Evolutionary conservation across 35 echinoderm and acorn worm species (phyloP), one percentile per base, ranked within the genome.

Genomic region (Patiria miniata): DNA sequence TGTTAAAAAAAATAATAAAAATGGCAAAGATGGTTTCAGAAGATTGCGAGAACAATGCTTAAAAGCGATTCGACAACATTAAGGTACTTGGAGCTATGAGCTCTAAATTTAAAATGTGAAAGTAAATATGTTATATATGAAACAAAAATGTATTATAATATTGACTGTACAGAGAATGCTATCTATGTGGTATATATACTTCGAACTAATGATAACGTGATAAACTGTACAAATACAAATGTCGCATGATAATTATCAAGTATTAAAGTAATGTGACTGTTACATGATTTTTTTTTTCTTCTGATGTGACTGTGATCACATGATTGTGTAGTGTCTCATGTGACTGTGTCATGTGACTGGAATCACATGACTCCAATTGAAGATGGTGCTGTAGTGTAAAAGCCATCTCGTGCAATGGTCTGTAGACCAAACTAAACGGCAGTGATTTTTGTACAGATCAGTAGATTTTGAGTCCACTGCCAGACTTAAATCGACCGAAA

Each of bases 181-280:
- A 32, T 73, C 65, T 73, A 73, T 73, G 65, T 73, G 65, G 34
- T 73, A 73, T 73, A 73, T 73, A 73, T 73, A 73, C 65, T 73
- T 73, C 29, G 65, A 73, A 73, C 65, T 73, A 73, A 73, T 73
- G 65, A 73, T 73, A 73, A 73, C 65, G 29, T 73, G 65, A 73
- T 73, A 6, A 47, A 47, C 29, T 73, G 65, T 73, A 34, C 14
- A 73, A 73, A 34, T 73, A 73, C 65, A 47, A 47, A 47, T 47
- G 65, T 73, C 29, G 65, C 65, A 34, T 34, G 65, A 73, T 73
- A 30, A 17, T 73, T 34, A 73, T 10, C 29, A 26, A 73, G 65
- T 36, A 30, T 73, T 73, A 34, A 14, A 26, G 26, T 47, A 73
- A 30, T 73, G 65, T 73, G 65, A 73, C 21, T 36, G 65, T 73